Evolutionary conservation across 1,140 invertebrate genomes (phyloP), one percentile per base, ranked within the genome.

Genomic region (Nasonia giraulti): DNA sequence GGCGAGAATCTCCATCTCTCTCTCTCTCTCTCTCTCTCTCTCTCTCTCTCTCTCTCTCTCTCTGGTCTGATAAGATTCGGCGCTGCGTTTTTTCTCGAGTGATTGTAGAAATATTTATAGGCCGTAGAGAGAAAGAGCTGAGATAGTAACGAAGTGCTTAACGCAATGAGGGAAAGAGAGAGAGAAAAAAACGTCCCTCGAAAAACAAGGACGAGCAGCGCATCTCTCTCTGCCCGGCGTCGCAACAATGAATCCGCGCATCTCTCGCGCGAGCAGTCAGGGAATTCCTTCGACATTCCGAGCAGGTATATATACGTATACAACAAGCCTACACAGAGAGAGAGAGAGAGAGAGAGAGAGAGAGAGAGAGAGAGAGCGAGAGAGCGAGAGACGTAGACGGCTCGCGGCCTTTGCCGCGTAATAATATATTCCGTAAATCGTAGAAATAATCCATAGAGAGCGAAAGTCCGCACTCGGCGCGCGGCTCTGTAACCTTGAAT

Each of bases 401-500:
- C 73, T 75, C 69, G 78, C 79, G 71, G 75, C 74, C 71, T 68
- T 81, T 81, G 69, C 84, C 50, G 31, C 62, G 79, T 81, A 81
- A 77, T 81, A 85, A 85, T 85, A 81, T 83, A 86, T 86, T 83
- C 78, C 81, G 82, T 71, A 83, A 83, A 83, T 86, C 77, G 85
- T 83, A 86, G 82, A 83, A 86, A 83, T 83, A 86, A 83, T 83
- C 82, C 85, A 62, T 80, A 83, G 82, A 86, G 85, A 86, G 85
- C 69, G 85, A 86, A 86, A 86, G 85, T 86, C 76, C 50, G 71
- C 69, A 10, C 23, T n/a, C 44, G 55, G 27, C 12, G 55, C 55
- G 20, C 55, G 55, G 55, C 55, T 62, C n/a, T 79, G 55, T 83
- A 86, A 86, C 85, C 85, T 86, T 86, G 85, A 86, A 86, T 86